phyloP scores from a whole-genome alignment of 2,888 invertebrate species.

The Dasypogon diadema region DNA sequence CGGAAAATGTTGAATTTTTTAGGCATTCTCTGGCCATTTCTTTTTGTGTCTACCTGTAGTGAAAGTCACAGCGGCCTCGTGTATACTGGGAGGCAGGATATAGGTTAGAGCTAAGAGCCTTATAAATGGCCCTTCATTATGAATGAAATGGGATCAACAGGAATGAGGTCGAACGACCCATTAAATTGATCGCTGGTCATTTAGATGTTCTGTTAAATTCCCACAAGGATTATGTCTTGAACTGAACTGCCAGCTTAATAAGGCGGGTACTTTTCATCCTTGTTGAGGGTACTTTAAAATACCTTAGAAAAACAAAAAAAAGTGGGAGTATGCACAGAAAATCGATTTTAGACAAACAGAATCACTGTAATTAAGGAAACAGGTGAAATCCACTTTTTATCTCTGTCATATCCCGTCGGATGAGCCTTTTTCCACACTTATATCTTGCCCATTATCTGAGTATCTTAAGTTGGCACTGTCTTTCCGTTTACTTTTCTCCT shows the following conservation, averaged over 20 bases:
- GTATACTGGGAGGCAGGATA: not conserved
- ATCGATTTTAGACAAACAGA: constrained; percentile 39
- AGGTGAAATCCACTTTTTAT: constrained; percentile 32
- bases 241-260: not conserved
- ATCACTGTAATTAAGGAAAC: constrained; percentile 51
- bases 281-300: not conserved
- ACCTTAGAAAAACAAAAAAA: constrained; percentile 7
- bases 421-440: constrained; percentile 9
- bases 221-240: constrained; percentile 44
- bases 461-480: not conserved
- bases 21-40: constrained; percentile 20
- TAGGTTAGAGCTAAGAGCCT: constrained; percentile 33
- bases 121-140: constrained; percentile 49
- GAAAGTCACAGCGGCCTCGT: not conserved
- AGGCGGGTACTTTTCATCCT: not conserved
- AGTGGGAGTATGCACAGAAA: not conserved
- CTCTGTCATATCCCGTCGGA: not conserved
- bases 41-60: constrained; percentile 35
- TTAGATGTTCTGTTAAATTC: constrained; percentile 47
- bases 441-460: not conserved
- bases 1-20: constrained; percentile 42
- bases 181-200: constrained; percentile 49
- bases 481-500: not conserved
- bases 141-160: constrained; percentile 42
- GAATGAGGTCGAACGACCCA: constrained; percentile 43